These are phyloP conservation scores for Melanotaenia duboulayi DNA, from an alignment of 2,113 vertebrate genomes.

Conservation along the genomic window DNA sequence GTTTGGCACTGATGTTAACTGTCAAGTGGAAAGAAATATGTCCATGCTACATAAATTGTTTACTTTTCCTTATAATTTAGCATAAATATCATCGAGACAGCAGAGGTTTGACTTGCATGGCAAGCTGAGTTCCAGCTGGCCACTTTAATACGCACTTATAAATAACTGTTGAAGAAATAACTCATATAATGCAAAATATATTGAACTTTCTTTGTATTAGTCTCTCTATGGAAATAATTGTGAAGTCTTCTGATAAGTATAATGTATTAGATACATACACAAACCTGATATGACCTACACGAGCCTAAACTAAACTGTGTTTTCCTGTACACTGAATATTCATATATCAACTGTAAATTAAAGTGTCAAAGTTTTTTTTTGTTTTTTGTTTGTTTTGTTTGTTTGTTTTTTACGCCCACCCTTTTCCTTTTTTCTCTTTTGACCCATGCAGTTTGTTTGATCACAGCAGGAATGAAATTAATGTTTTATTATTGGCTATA, in stretches of 20 bases:
- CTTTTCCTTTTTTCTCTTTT: background rate
- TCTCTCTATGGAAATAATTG: background rate
- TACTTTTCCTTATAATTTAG: background rate
- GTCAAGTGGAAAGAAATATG: background rate
- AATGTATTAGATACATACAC: background rate
- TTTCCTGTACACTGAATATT: background rate
- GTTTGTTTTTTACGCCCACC: too few relatives aligned
- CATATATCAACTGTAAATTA: constrained; percentile 9
- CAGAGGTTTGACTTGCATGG: background rate
- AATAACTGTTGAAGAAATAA: background rate
- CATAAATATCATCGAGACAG: background rate
- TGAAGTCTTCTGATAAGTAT: background rate
- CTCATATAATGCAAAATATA: background rate
- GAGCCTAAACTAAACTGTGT: background rate
- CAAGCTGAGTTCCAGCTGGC: background rate
- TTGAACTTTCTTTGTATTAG: background rate
- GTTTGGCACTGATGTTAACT: background rate
- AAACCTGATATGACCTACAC: background rate
- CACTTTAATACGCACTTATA: background rate
- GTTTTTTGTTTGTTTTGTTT: too few relatives aligned
- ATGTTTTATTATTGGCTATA: constrained; percentile 68
- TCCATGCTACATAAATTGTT: background rate
- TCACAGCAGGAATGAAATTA: constrained; percentile 55
- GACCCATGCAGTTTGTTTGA: constrained; percentile 64
- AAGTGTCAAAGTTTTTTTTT: constrained; percentile 17